phyloP scores from a whole-genome alignment of 2,888 invertebrate species.

The Helobdella robusta region DNA sequence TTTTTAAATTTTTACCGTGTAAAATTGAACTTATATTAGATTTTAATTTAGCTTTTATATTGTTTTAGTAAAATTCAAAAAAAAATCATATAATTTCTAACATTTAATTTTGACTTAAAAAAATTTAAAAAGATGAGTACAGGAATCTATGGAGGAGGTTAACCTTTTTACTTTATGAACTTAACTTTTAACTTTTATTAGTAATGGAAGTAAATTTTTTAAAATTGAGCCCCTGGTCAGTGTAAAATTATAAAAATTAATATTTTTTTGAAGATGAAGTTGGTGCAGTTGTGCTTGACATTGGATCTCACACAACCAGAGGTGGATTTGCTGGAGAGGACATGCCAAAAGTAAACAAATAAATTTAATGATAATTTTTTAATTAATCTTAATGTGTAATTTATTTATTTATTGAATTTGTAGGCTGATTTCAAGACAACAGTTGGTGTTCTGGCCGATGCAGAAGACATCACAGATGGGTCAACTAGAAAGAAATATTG shows the following conservation, averaged over 20 bases:
- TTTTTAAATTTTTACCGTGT: too few species aligned
- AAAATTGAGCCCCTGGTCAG: not conserved
- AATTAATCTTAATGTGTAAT: not conserved
- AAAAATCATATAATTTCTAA: not conserved
- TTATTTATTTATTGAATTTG: not conserved
- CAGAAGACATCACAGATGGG: not conserved
- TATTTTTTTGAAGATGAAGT: slow-evolving; percentile 68
- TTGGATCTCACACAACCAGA: slow-evolving; percentile 78
- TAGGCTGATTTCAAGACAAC: slow-evolving; percentile 14
- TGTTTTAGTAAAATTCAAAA: too few species aligned
- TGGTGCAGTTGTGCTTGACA: slow-evolving; percentile 92
- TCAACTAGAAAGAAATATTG: slow-evolving; percentile 54
- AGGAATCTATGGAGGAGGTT: slow-evolving; percentile 36
- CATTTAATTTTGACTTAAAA: not conserved
- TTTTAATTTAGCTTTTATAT: too few species aligned
- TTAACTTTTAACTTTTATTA: not conserved
- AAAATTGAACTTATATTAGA: too few species aligned
- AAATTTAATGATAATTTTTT: not conserved
- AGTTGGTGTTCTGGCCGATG: not conserved
- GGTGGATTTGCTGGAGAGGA: slow-evolving; percentile 96
- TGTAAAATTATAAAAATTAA: not conserved
- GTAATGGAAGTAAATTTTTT: not conserved
- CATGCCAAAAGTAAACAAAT: slow-evolving; percentile 65
- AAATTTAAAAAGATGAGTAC: slow-evolving; percentile 32
- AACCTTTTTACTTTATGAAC: not conserved